These are phyloP conservation scores for Meliscaeva auricollis DNA, from an alignment of 2,888 invertebrate species.

Conservation along the genomic window DNA sequence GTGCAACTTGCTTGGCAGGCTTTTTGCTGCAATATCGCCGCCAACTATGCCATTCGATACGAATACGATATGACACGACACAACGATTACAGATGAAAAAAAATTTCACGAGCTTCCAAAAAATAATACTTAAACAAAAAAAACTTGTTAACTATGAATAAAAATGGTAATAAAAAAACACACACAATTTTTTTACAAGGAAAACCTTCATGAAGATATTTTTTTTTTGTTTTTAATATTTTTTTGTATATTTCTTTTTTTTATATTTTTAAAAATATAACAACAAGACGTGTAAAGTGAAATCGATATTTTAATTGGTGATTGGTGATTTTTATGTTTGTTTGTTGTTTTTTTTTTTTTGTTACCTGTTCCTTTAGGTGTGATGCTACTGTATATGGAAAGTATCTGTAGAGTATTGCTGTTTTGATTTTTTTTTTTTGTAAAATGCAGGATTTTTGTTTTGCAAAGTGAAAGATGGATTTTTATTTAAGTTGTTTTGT, in stretches of 20 bases:
- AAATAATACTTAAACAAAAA: conserved; percentile 61
- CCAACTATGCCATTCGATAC: background rate
- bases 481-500: conserved; percentile 37
- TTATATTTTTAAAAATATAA: background rate
- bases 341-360: background rate
- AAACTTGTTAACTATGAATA: conserved; percentile 59
- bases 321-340: conserved; percentile 50
- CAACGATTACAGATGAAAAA: conserved; percentile 6
- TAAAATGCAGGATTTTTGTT: conserved; percentile 43
- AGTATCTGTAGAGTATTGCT: conserved; percentile 5
- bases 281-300: conserved; percentile 56
- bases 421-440: conserved; percentile 1
- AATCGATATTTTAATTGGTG: conserved; percentile 74
- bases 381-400: conserved; percentile 22
- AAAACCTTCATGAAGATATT: conserved; percentile 48
- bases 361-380: conserved; percentile 47
- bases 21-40: background rate
- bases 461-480: conserved; percentile 35
- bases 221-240: conserved; percentile 8
- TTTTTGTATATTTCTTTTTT: background rate
- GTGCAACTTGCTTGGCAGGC: conserved; percentile 49
- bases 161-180: conserved; percentile 26
- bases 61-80: background rate
- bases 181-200: conserved; percentile 9
- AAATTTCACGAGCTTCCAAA: conserved; percentile 43